phyloP scores from a whole-genome alignment of 2,113 vertebrate species.

The Pitta sordida region DNA sequence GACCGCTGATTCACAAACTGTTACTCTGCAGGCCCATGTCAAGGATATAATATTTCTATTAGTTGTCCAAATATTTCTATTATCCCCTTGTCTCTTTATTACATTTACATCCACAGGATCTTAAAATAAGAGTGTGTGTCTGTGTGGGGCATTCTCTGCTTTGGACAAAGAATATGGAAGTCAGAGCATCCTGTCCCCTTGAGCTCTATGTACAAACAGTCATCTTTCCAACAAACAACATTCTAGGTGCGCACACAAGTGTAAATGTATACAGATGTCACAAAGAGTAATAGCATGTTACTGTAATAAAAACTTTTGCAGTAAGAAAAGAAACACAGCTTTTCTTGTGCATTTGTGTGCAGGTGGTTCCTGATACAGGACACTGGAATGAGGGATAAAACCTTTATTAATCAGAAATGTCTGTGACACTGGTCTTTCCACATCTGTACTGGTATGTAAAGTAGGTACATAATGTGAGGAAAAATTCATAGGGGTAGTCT shows the following conservation, averaged over 20 bases:
- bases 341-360: not conserved
- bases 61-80: not conserved
- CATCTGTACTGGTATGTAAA: not conserved
- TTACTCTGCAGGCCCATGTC: not conserved
- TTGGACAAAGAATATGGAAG: not conserved
- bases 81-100: not conserved
- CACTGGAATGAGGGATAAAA: not conserved
- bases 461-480: not conserved
- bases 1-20: not conserved
- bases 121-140: not conserved
- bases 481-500: not conserved
- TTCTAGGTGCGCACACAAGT: not conserved
- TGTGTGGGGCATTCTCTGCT: not conserved
- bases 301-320: not conserved
- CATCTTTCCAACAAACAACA: not conserved
- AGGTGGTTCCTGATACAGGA: not conserved
- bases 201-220: not conserved
- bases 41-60: not conserved
- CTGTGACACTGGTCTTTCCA: not conserved
- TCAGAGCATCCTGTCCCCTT: not conserved
- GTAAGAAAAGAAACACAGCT: not conserved
- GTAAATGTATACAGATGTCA: not conserved
- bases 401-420: not conserved
- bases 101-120: not conserved
- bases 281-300: not conserved